A percentile compares a stretch with the other conserved stretches of the same genome.
phyloP scores from a whole-genome alignment of 2,797 vertebrate genomes.

The Platalea minor region DNA sequence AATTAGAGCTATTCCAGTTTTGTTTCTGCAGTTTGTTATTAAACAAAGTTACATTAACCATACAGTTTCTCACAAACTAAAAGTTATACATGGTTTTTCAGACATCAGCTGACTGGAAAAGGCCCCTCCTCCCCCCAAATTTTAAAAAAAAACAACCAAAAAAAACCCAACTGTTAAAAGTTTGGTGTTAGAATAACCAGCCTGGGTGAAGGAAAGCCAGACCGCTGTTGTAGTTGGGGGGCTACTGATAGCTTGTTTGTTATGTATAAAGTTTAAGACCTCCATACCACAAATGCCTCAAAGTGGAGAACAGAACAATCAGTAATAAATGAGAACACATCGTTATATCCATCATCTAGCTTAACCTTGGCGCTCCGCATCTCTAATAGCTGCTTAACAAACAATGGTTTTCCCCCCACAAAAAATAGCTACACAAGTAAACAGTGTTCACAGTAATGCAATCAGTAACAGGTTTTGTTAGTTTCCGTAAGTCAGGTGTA shows the following conservation, averaged over 20 bases:
- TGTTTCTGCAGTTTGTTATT: conserved; percentile 49
- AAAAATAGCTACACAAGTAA: conserved; percentile 40
- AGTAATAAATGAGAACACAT: background rate
- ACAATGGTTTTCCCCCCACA: background rate
- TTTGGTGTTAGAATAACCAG: conserved; percentile 16
- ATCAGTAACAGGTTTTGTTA: conserved; percentile 27
- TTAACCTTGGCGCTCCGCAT: background rate
- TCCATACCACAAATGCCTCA: background rate
- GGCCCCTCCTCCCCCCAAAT: too few relatives aligned
- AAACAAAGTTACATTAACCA: conserved; percentile 37
- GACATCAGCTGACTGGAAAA: conserved; percentile 29
- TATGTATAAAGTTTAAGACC: background rate
- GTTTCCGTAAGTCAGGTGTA: background rate
- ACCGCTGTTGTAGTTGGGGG: background rate
- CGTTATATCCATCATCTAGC: background rate
- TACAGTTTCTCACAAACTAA: conserved; percentile 40
- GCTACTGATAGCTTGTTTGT: background rate
- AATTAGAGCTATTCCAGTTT: conserved; percentile 53
- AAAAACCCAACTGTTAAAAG: background rate
- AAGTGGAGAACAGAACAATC: background rate
- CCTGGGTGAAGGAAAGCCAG: conserved; percentile 20
- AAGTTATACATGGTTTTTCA: conserved; percentile 32
- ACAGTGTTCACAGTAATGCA: conserved; percentile 39
- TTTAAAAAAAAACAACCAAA: background rate
- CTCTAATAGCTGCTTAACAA: conserved; percentile 21